These are phyloP conservation scores for Eupithecia inturbata DNA, from an alignment of 2,888 invertebrate genomes.

Conservation along the genomic window DNA sequence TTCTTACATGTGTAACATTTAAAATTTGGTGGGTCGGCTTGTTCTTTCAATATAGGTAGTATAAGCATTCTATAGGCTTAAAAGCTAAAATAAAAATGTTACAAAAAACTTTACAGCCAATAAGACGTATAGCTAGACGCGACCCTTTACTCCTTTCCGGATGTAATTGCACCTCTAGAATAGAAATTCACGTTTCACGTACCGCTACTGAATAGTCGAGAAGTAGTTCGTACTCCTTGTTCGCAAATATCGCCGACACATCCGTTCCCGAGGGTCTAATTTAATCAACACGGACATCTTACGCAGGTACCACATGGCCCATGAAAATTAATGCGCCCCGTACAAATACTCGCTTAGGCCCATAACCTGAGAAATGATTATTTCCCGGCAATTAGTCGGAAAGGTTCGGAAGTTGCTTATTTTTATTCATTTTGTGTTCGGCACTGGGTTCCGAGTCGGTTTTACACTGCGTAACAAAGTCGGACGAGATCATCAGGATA, in stretches of 20 bases:
- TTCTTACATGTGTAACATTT: neutral
- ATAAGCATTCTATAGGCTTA: neutral
- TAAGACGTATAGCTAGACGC: neutral
- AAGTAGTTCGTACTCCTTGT: slow-evolving; percentile 19
- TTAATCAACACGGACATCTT: slow-evolving; percentile 53
- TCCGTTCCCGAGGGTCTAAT: slow-evolving; percentile 46
- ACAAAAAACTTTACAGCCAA: neutral
- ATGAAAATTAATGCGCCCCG: slow-evolving; percentile 62
- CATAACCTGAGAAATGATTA: slow-evolving; percentile 61
- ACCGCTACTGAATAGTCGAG: neutral
- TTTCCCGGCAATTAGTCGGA: slow-evolving; percentile 57
- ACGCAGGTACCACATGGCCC: slow-evolving; percentile 44
- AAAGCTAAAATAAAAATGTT: neutral
- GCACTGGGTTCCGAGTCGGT: neutral
- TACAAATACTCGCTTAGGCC: slow-evolving; percentile 57
- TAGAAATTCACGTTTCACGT: neutral
- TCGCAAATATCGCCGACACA: slow-evolving; percentile 34
- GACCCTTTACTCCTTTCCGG: neutral
- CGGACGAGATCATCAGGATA: neutral
- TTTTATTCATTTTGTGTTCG: slow-evolving; percentile 37
- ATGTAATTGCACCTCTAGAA: neutral
- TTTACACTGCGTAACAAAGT: neutral
- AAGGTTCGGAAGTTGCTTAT: slow-evolving; percentile 36
- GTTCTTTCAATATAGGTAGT: neutral
- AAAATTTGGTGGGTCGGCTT: neutral